Conservation (phyloP, 2,113 vertebrate species). For the Dasyornis broadbenti region DNA sequence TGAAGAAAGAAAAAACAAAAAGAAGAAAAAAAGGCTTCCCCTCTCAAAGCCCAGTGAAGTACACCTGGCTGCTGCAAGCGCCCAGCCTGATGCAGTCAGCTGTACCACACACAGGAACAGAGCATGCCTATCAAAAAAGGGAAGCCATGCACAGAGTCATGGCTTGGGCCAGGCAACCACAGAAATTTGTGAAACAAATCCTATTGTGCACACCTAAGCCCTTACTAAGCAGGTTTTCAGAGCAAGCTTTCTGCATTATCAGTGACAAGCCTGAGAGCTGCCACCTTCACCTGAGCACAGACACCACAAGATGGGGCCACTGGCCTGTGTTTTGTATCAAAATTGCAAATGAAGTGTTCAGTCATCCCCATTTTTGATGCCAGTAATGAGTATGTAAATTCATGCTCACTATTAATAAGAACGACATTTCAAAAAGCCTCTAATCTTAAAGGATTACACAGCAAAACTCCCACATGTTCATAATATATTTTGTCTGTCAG, state of each 20-base stretch:
- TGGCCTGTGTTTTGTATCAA: neutral
- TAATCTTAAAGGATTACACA: neutral
- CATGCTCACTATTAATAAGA: neutral
- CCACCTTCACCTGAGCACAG: neutral
- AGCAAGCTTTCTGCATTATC: neutral
- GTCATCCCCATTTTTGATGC: neutral
- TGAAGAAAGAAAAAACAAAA: too few species aligned
- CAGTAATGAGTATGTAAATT: neutral
- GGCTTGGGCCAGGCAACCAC: neutral
- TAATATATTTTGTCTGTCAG: neutral
- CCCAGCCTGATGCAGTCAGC: neutral
- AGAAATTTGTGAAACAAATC: neutral
- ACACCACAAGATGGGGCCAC: neutral
- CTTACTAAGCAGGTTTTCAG: neutral
- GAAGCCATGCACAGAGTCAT: neutral
- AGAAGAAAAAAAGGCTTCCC: neutral
- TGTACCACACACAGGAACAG: neutral
- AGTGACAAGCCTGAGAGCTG: neutral
- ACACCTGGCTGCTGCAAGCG: neutral
- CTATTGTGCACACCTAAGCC: neutral
- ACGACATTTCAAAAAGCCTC: neutral
- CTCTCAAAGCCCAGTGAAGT: neutral
- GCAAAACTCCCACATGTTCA: neutral
- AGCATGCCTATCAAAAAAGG: neutral
- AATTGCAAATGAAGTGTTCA: neutral